A percentile compares a stretch with the other conserved stretches of the same genome.
Conservation (phyloP, 2,113 vertebrate genomes). For the Amazona vittata region DNA sequence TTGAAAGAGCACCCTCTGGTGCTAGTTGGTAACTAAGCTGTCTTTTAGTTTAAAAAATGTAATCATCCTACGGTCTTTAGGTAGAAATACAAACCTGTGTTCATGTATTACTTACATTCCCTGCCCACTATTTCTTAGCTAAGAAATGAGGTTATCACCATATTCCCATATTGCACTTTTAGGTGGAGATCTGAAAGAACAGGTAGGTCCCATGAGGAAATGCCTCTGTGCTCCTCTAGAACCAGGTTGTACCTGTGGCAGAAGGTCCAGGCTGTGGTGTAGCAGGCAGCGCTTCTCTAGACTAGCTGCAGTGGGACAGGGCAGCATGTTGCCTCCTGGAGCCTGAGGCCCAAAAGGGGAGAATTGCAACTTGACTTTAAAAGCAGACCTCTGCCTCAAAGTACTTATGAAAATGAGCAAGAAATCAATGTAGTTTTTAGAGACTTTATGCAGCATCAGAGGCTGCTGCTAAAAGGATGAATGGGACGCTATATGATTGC, state of each 20-base stretch:
- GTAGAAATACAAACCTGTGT: rapidly evolving
- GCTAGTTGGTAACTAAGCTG: not conserved
- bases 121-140: not conserved
- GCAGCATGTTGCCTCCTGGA: not conserved
- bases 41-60: not conserved
- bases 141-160: not conserved
- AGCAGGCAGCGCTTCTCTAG: not conserved
- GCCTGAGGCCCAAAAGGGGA: not conserved
- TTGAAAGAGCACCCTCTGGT: constrained; percentile 62
- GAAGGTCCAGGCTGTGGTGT: not conserved
- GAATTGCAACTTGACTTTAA: not conserved
- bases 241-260: not conserved
- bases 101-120: not conserved
- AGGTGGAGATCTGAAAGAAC: not conserved
- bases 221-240: too few relatives aligned
- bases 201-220: rapidly evolving
- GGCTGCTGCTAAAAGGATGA: not conserved
- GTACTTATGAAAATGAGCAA: not conserved
- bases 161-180: not conserved
- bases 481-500: not conserved
- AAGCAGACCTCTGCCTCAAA: not conserved
- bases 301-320: not conserved
- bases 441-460: not conserved
- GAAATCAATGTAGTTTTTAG: not conserved
- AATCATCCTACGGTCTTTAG: not conserved